Conservation (phyloP, 1,140 invertebrate genomes). For the Hycleus phaleratus region DNA sequence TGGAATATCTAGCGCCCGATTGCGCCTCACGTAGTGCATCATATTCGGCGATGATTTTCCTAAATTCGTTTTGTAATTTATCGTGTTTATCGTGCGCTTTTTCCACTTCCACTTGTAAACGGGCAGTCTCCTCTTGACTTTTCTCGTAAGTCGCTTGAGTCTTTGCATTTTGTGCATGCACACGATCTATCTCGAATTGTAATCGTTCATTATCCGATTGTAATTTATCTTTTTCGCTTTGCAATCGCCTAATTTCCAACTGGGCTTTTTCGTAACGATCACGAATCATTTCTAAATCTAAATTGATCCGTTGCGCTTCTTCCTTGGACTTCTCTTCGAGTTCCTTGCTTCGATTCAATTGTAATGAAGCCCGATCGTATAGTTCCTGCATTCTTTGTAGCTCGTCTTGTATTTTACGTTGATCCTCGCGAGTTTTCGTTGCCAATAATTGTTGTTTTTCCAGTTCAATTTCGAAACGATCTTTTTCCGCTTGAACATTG, state of each 20-base stretch:
- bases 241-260: slow-evolving; percentile 70
- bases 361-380: slow-evolving; percentile 75
- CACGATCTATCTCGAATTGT: slow-evolving; percentile 75
- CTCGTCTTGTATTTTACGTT: slow-evolving; percentile 79
- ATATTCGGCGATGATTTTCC: slow-evolving; percentile 71
- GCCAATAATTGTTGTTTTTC: slow-evolving; percentile 74
- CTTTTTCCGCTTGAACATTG: slow-evolving; percentile 75
- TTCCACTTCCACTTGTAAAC: slow-evolving; percentile 79
- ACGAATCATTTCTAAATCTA: slow-evolving; percentile 78
- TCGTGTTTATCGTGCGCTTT: slow-evolving; percentile 88
- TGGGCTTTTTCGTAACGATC: slow-evolving; percentile 84
- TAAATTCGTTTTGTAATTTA: slow-evolving; percentile 69
- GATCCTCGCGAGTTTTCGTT: slow-evolving; percentile 75
- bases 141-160: slow-evolving; percentile 77
- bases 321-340: slow-evolving; percentile 86
- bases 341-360: slow-evolving; percentile 77
- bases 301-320: slow-evolving; percentile 68
- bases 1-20: slow-evolving; percentile 62
- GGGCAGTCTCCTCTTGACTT: slow-evolving; percentile 77
- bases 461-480: slow-evolving; percentile 73
- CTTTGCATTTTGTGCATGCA: slow-evolving; percentile 75
- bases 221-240: slow-evolving; percentile 79
- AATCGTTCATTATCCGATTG: slow-evolving; percentile 76
- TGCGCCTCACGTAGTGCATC: slow-evolving; percentile 56
- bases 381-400: slow-evolving; percentile 73